Evolutionary conservation across 2,113 vertebrate species (phyloP).

Genomic region (Xenopus borealis): DNA sequence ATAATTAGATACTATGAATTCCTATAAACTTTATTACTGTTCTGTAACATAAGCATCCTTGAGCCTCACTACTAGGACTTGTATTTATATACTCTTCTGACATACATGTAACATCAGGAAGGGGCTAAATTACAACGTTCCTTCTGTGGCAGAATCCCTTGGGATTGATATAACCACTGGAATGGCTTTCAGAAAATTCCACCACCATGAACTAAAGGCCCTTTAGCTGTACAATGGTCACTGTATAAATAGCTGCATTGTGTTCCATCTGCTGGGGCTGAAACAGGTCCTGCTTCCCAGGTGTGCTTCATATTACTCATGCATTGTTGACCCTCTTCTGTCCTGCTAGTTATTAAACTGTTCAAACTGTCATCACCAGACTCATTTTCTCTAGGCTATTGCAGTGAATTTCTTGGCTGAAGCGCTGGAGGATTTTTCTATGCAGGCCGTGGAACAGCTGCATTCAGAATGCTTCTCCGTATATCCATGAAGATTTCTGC

Average conservation of each 20-base stretch:
- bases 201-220: constrained; percentile 35
- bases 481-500: background rate
- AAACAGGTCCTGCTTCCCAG: constrained; percentile 38
- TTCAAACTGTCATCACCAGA: constrained; percentile 41
- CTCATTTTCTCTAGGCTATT: constrained; percentile 43
- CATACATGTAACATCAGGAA: no score
- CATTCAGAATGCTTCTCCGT: background rate
- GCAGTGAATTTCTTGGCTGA: constrained; percentile 27
- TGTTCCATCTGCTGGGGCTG: constrained; percentile 32
- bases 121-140: no score
- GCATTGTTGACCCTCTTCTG: constrained; percentile 38
- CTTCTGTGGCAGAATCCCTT: no score
- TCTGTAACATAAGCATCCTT: no score
- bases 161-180: constrained; percentile 16
- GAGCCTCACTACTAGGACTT: no score
- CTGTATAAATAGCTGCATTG: constrained; percentile 45
- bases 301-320: constrained; percentile 44
- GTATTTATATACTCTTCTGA: no score
- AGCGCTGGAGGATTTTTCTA: background rate
- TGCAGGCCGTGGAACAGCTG: background rate
- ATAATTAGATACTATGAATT: no score
- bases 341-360: constrained; percentile 39
- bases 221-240: constrained; percentile 26
- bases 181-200: constrained; percentile 16
- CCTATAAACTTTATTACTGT: no score